Base-by-base conservation (phyloP, 2,113 vertebrate genomes). In the Campylomormyrus tamandua region DNA sequence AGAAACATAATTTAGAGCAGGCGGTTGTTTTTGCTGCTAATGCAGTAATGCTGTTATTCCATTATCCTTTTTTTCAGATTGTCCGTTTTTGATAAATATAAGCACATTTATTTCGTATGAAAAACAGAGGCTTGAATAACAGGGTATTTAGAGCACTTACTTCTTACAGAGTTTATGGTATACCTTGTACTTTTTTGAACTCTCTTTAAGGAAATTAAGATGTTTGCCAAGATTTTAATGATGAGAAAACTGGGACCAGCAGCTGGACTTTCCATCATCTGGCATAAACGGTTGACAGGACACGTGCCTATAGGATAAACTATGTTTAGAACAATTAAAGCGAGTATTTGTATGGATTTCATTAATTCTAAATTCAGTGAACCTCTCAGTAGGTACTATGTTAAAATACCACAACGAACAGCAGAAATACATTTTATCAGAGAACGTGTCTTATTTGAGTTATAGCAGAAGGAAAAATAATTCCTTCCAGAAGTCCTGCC, bases 71-170 rank as follows among this genome's bases (percentile, higher is more conserved):
- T 48, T 45, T n/a, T 42, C 42, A 48, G 35, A 83, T 21, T 27
- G 83, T 27, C 83, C 21, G 83, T 48, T 85, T 85, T 48, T 85
- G 9, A 80, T 80, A 80, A 80, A 80, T 80, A 80, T 42, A 80
- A 80, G 74, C 74, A 80, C 17, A 80, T 80, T 80, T 42, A 39
- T 80, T 80, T 80, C 74, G 74, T 80, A 80, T 80, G 74, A 80
- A 39, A 80, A 80, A 42, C 35, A 42, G 74, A 42, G 74, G 35
- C 35, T 19, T 15, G 31, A 80, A 42, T 19, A 80, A 80, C 4
- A 42, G 15, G 5, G 5, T 42, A 80, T 80, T 39, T 77, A 5
- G 74, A 80, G 35, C 5, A 42, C 15, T 35, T 17, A 6, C 5
- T 80, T 80, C 35, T 80, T 80, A 19, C 39, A 77, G 31, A 80